These are phyloP conservation scores for Yponomeuta cagnagella DNA, from an alignment of 2,888 invertebrate genomes.

Conservation along the genomic window DNA sequence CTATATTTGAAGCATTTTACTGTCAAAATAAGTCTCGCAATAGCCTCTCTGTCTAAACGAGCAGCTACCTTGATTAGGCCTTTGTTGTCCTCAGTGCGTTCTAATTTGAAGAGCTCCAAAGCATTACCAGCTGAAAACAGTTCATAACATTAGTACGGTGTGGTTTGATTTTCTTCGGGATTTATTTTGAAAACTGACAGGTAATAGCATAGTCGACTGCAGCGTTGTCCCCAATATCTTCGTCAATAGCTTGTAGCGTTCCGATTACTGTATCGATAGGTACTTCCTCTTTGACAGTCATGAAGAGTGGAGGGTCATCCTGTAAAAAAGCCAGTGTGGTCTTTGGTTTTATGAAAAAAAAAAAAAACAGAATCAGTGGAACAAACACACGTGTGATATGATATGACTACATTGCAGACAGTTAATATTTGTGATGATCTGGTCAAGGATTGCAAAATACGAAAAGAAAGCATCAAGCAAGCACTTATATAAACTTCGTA, in stretches of 20 bases:
- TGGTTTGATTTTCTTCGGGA: not conserved
- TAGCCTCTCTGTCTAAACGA: constrained; percentile 79
- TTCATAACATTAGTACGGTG: not conserved
- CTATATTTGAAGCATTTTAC: constrained; percentile 81
- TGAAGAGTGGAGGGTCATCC: constrained; percentile 79
- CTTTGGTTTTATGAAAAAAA: too few species aligned
- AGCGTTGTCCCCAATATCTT: constrained; percentile 84
- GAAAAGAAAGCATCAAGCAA: too few species aligned
- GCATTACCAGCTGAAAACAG: constrained; percentile 78
- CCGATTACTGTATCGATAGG: constrained; percentile 81
- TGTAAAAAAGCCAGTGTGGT: constrained; percentile 29
- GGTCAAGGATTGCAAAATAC: too few species aligned
- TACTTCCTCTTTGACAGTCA: constrained; percentile 80
- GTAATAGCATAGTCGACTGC: constrained; percentile 84
- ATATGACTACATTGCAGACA: too few species aligned
- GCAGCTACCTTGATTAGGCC: constrained; percentile 77
- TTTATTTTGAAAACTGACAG: constrained; percentile 46
- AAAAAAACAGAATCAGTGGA: too few species aligned
- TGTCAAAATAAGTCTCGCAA: constrained; percentile 76
- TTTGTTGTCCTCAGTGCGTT: constrained; percentile 78
- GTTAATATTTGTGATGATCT: too few species aligned
- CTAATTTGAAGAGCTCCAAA: constrained; percentile 76
- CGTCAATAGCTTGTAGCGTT: constrained; percentile 81
- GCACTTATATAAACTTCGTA: too few species aligned
- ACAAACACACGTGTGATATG: too few species aligned